Base-by-base conservation (phyloP, 2,113 vertebrate species). In the Symphodus melops region DNA sequence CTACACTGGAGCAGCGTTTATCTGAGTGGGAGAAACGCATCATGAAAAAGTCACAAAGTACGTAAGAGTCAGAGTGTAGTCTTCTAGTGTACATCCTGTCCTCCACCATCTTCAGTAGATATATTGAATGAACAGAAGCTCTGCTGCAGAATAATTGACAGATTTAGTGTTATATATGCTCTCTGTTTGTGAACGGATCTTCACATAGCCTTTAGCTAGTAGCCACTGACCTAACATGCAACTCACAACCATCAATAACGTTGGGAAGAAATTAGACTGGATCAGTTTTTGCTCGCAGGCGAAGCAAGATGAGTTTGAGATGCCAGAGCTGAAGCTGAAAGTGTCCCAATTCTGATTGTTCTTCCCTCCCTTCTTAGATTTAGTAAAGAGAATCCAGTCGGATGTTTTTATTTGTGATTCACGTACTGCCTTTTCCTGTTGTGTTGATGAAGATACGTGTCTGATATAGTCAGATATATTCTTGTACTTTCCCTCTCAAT, bases 391-490 rank as follows among this genome's bases (percentile, higher is more conserved):
- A 74, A 55, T 56, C 36, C 11, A 63, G 61, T 75, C 28, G 63
- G 33, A 67, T 62, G 54, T 74, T 72, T 28, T 63, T 4, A 68
- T 65, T 81, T 77, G 62, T 51, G 61, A 82, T 86, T 79, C 72
- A 64, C 62, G 57, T 36, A n/a, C 65, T 14, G 51, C 46, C 1
- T 41, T 36, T 55, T 36, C 25, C 23, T 44, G 67, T 49, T 66
- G 33, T 21, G 23, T 69, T 11, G 16, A 49, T 39, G 10, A 56
- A 70, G n/a, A 58, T 49, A 1, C 52, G 46, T 60, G 56, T 69
- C 28, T 69, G 54, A 55, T 20, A 60, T 58, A 37, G 58, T 79
- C 55, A 54, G 53, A 68, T 72, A 48, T 69, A 75, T 70, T 72
- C 41, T 57, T 62, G 33, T 20, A 10, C 13, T 25, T 77, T 54